Evolutionary conservation across 2,113 vertebrate species (phyloP).

Genomic region (Athene cunicularia): DNA sequence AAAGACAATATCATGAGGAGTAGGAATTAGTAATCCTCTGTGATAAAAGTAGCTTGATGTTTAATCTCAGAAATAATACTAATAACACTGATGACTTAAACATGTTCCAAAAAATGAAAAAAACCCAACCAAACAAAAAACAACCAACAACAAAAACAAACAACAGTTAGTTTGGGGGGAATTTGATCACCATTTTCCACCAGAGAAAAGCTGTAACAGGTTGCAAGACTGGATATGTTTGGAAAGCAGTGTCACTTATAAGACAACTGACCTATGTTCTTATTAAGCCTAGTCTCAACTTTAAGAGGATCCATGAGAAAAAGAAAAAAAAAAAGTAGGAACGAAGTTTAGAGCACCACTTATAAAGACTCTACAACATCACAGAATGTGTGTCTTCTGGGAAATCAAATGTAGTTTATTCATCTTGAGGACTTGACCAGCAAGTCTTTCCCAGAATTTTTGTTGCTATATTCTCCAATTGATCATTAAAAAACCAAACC

Average conservation of each 20-base stretch:
- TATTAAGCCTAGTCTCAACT: not conserved
- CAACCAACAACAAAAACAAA: not conserved
- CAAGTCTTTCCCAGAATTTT: not conserved
- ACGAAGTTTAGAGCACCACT: not conserved
- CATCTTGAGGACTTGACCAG: not conserved
- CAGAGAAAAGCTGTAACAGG: not conserved
- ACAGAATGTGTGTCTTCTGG: not conserved
- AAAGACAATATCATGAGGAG: not conserved
- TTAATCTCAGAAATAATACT: not conserved
- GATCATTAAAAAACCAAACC: not conserved
- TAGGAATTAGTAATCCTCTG: not conserved
- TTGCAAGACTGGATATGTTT: not conserved
- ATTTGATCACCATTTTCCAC: not conserved
- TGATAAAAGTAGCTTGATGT: not conserved
- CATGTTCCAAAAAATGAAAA: accelerated
- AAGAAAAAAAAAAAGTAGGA: not conserved
- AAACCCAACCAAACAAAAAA: no score
- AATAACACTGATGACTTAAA: not conserved
- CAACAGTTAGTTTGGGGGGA: not conserved
- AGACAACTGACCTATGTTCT: not conserved
- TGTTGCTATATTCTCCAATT: not conserved
- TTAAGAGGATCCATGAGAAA: not conserved
- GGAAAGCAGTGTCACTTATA: not conserved
- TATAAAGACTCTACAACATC: not conserved
- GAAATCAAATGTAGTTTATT: not conserved